Conservation (phyloP, 37 sponge, comb jelly and placozoan genomes). For the Chondrilla cf. caribensis region DNA sequence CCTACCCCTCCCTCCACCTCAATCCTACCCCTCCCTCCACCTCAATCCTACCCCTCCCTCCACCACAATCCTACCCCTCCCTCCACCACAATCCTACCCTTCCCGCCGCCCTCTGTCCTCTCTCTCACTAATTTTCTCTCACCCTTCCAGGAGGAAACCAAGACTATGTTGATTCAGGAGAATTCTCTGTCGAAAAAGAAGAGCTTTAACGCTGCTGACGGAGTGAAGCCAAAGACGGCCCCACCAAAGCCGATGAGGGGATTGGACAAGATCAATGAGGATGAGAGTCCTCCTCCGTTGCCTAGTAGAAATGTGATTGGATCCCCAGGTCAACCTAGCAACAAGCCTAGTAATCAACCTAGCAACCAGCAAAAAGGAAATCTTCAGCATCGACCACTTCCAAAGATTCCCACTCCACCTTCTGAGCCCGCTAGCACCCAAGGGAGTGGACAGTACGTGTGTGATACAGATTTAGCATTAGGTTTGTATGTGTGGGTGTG, state of each 20-base stretch:
- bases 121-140: background rate
- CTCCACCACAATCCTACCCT: slow-evolving; percentile 12
- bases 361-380: too few relatives aligned
- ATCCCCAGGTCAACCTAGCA: too few relatives aligned
- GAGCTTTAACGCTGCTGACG: slow-evolving; percentile 15
- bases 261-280: background rate
- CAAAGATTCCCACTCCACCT: too few relatives aligned
- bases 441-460: slow-evolving; percentile 4
- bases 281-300: background rate
- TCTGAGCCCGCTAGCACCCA: too few relatives aligned
- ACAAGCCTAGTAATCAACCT: too few relatives aligned
- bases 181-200: background rate
- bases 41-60: too few relatives aligned
- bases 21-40: too few relatives aligned
- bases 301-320: too few relatives aligned
- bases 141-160: background rate
- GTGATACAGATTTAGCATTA: background rate
- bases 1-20: too few relatives aligned
- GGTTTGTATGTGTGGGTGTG: slow-evolving; percentile 9
- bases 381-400: too few relatives aligned
- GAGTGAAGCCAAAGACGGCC: slow-evolving; percentile 13
- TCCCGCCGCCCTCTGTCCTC: background rate
- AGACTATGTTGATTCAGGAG: background rate
- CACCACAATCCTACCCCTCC: background rate
- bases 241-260: slow-evolving; percentile 43